These are phyloP conservation scores for Brachypteracias leptosomus DNA, from an alignment of 2,113 vertebrate genomes.

Conservation along the genomic window DNA sequence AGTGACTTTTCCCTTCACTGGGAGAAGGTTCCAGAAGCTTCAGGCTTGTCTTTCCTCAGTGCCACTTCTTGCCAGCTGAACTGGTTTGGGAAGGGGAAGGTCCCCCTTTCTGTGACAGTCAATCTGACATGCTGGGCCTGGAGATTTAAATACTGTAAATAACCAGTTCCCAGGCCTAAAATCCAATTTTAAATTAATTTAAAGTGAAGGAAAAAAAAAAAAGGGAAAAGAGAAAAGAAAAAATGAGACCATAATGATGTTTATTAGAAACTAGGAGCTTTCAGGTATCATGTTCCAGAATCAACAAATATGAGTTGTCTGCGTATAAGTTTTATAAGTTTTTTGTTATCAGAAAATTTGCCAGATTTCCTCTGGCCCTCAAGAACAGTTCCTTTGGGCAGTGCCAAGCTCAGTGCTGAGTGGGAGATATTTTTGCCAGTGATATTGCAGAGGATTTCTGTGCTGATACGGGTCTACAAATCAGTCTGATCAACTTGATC, in stretches of 20 bases:
- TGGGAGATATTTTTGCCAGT: background rate
- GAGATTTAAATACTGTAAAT: background rate
- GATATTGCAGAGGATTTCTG: background rate
- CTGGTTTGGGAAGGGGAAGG: background rate
- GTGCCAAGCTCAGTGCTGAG: background rate
- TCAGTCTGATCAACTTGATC: background rate
- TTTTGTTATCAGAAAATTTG: background rate
- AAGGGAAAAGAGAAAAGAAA: accelerated
- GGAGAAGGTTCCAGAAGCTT: background rate
- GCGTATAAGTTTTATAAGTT: too few relatives aligned
- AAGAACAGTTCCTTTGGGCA: background rate
- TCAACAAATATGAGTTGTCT: background rate
- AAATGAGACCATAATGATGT: background rate
- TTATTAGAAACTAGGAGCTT: background rate
- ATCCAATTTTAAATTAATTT: background rate
- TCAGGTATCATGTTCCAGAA: background rate
- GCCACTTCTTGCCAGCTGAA: background rate
- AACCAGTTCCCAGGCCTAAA: background rate
- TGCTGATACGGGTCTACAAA: background rate
- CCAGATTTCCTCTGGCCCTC: background rate
- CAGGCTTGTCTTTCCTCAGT: background rate
- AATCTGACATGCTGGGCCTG: background rate
- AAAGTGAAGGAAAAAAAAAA: background rate
- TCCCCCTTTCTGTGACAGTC: background rate
- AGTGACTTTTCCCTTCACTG: background rate